Conservation (phyloP, 2,113 vertebrate genomes). For the Bubo scandiacus region DNA sequence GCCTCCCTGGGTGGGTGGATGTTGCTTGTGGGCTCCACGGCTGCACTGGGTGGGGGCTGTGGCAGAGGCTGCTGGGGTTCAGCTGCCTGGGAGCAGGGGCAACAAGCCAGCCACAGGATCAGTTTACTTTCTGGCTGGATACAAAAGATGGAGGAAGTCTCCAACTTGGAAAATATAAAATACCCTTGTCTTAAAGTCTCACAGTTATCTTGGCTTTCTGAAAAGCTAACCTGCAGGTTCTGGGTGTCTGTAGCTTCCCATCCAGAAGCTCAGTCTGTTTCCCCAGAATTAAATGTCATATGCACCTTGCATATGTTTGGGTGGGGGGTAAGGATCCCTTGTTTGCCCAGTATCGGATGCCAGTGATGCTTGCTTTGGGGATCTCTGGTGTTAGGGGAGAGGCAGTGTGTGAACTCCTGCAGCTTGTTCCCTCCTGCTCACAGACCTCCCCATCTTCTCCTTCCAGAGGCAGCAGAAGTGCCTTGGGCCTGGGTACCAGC, state of each 20-base stretch:
- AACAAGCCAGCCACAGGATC: too few species aligned
- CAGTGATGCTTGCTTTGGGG: not conserved
- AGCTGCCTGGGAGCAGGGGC: not conserved
- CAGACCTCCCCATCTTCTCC: not conserved
- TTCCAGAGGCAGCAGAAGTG: not conserved
- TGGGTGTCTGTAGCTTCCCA: not conserved
- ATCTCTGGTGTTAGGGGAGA: not conserved
- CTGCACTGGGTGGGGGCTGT: not conserved
- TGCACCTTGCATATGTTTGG: not conserved
- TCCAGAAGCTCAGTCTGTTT: not conserved
- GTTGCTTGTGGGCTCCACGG: not conserved
- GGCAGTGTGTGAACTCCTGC: not conserved
- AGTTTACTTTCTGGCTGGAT: not conserved
- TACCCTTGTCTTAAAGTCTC: not conserved
- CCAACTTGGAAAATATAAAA: not conserved
- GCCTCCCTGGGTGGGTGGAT: accelerated
- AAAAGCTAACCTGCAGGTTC: not conserved
- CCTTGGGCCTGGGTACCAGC: not conserved
- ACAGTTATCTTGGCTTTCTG: not conserved
- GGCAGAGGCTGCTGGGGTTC: not conserved
- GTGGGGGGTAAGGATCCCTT: not conserved
- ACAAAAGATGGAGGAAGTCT: not conserved
- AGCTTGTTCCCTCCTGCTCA: not conserved
- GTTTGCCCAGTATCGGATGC: not conserved
- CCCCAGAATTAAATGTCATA: not conserved